phyloP scores from a whole-genome alignment of 1,140 invertebrate species.

The Psix sp. region DNA sequence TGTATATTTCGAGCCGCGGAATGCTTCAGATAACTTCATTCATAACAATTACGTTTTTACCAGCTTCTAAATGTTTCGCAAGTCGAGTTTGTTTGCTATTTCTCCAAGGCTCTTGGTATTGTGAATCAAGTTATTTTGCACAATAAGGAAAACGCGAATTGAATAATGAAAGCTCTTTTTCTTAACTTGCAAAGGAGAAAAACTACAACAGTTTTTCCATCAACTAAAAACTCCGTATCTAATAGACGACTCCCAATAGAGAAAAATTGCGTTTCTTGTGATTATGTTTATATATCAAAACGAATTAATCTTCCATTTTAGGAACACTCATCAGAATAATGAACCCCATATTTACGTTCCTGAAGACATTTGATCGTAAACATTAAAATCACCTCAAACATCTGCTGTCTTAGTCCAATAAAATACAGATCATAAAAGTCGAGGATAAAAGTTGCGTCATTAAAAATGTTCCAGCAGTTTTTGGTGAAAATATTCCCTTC shows the following conservation, averaged over 20 bases:
- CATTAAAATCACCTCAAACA: slow-evolving; percentile 5
- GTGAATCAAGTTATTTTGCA: background rate
- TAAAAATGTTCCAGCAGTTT: slow-evolving; percentile 7
- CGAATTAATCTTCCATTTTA: background rate
- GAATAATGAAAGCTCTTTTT: slow-evolving; percentile 2
- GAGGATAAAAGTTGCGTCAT: slow-evolving; percentile 1
- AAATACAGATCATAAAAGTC: background rate
- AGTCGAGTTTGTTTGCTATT: background rate
- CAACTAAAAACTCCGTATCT: too few relatives aligned
- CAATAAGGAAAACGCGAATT: slow-evolving; percentile 6
- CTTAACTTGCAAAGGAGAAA: background rate
- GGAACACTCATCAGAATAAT: background rate
- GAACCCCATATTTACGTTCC: background rate
- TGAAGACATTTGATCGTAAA: slow-evolving; percentile 1
- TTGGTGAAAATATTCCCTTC: slow-evolving; percentile 4
- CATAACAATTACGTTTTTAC: slow-evolving; percentile 51
- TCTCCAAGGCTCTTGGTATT: slow-evolving; percentile 13
- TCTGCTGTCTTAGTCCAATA: background rate
- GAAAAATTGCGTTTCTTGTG: too few relatives aligned
- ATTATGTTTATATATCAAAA: too few relatives aligned
- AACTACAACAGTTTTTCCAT: too few relatives aligned
- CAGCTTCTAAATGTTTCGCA: slow-evolving; percentile 6
- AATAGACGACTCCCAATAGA: too few relatives aligned
- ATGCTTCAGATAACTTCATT: slow-evolving; percentile 56
- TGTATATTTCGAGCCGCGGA: slow-evolving; percentile 30